These are phyloP conservation scores for Hydrolagus colliei DNA, from an alignment of 2,797 vertebrate genomes.

Conservation along the genomic window DNA sequence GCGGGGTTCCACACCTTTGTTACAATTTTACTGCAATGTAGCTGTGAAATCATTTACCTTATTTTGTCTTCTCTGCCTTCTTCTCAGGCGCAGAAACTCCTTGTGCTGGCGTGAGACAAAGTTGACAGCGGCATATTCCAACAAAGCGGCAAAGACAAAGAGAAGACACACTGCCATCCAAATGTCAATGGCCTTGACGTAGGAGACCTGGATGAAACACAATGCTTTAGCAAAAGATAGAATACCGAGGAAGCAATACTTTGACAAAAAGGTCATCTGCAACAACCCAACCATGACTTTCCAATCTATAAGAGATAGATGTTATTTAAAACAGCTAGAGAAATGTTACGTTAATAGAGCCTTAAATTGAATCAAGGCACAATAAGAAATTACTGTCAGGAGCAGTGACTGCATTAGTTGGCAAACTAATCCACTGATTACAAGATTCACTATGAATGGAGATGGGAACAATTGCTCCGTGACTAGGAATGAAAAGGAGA, in stretches of 20 bases:
- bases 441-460: background rate
- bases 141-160: slow-evolving; percentile 91
- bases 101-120: slow-evolving; percentile 98
- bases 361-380: no score
- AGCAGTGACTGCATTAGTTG: no score
- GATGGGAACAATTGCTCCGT: background rate
- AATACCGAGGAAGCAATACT: no score
- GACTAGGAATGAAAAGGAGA: background rate
- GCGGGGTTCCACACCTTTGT: background rate
- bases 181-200: slow-evolving; percentile 97
- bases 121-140: slow-evolving; percentile 97
- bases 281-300: no score
- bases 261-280: no score
- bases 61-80: slow-evolving; percentile 78
- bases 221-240: background rate
- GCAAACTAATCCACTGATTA: background rate
- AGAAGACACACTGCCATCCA: slow-evolving; percentile 99
- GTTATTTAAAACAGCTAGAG: no score
- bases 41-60: slow-evolving; percentile 61
- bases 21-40: background rate
- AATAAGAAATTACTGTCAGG: background rate
- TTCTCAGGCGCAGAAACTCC: slow-evolving; percentile 88
- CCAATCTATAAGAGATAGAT: no score
- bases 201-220: slow-evolving; percentile 73
- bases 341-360: no score